Base-by-base conservation (phyloP, 1,140 invertebrate genomes). In the Drosophila chauvacae region DNA sequence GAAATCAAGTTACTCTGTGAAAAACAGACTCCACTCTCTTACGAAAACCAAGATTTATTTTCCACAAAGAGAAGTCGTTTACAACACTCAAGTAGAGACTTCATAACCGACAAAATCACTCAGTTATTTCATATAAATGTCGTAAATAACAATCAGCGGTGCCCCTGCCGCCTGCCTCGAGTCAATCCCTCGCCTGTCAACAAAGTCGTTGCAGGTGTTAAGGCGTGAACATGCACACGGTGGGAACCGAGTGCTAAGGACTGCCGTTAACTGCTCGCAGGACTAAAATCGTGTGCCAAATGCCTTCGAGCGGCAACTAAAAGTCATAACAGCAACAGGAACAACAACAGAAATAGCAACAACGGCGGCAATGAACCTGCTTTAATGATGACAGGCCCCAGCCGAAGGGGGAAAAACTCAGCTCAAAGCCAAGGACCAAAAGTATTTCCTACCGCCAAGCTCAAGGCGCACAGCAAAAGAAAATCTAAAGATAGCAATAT, bases 281-380 rank as follows among this genome's bases (percentile, higher is more conserved):
- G 66, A 37, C 66, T 30, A 37, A 72, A 70, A 60, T 71, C 50
- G 45, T 77, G 45, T 58, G 65, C 64, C 65, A 80, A 79, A 78
- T 88, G 84, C 69, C 71, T 78, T 76, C 47, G 59, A 61, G 85
- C 71, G 71, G 69, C 80, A 81, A 78, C 66, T 77, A 47, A 72
- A 71, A 84, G 69, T 85, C 82, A 77, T 85, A 85, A 74, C 48
- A 51, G 73, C 69, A 65, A 47, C 72, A 63, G 59, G 37, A 66
- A 61, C 47, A 53, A 37, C 47, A 76, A 55, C 60, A 59, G 57
- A 58, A 37, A 50, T 55, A 60, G 73, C 56, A 35, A 42, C 48
- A 51, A 18, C 14, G 47, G 35, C 45, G 48, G 58, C 56, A n/a
- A 44, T 69, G 73, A 62, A 56, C 56, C 45, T 45, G 74, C 63